Percentiles rank a stretch among this genome's conserved stretches.
phyloP scores from a whole-genome alignment of 2,888 invertebrate species.

The Branchellion lobata region DNA sequence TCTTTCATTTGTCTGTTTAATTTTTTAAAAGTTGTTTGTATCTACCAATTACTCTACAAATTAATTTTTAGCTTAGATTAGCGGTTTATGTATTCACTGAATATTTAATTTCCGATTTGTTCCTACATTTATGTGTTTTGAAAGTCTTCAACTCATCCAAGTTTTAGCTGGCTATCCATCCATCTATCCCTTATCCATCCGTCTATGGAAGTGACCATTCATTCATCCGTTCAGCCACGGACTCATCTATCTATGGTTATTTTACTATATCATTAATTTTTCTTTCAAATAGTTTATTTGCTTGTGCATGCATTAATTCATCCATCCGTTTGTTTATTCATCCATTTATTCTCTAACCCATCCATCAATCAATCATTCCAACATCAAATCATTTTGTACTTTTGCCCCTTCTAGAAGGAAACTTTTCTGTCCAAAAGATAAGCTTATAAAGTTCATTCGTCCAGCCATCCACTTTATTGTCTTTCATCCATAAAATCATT shows the following conservation, averaged over 20 bases:
- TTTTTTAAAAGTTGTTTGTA: no score
- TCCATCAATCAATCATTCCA: not conserved
- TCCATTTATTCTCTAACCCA: not conserved
- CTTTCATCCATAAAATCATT: slow-evolving; percentile 3
- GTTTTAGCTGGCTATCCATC: no score
- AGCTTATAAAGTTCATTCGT: slow-evolving; percentile 1
- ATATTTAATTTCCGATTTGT: no score
- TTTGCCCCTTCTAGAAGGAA: not conserved
- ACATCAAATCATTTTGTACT: not conserved
- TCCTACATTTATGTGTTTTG: no score
- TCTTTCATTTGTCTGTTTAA: not conserved
- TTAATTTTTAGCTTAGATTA: no score
- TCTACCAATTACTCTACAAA: no score
- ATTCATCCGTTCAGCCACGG: not conserved
- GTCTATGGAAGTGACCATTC: not conserved
- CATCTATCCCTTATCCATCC: no score
- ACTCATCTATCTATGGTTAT: not conserved
- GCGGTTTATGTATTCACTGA: no score
- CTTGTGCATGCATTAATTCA: not conserved
- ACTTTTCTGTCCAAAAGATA: not conserved
- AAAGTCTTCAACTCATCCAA: no score
- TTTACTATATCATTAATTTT: not conserved
- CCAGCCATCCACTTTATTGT: not conserved
- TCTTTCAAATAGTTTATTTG: not conserved
- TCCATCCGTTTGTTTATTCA: slow-evolving; percentile 4